Evolutionary conservation across 1,140 invertebrate species (phyloP), one percentile per base, ranked within the genome.

Genomic region (Listronotus oregonensis): DNA sequence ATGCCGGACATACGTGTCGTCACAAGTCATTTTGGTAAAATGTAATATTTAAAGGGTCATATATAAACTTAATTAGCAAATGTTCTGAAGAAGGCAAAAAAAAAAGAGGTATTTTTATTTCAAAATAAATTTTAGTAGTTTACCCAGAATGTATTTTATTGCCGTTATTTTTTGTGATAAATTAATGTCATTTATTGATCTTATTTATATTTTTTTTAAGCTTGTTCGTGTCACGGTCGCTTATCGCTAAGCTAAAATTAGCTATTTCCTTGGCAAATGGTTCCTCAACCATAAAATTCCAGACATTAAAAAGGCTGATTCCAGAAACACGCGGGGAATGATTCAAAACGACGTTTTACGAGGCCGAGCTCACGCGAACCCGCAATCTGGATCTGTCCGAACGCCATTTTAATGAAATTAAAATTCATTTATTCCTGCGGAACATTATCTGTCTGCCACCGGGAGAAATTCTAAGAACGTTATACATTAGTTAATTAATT

Each of bases 351-450:
- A 52, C 58, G 55, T 64, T 44, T 60, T 43, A 44, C 43, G 37
- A 46, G 46, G 15, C 31, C 52, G 64, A 51, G 64, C 67, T 67
- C 73, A 74, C 73, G 73, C 73, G 68, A 74, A 74, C 69, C 60
- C 59, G 73, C 73, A 74, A 74, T 74, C 73, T 74, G 68, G 69
- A 72, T 74, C 67, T 69, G 73, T 74, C 71, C 66, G 73, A 72
- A 71, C 64, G 68, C 69, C 66, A 71, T 71, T 73, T 70, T 74
- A 73, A 74, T 74, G 71, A 74, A 74, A 74, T 74, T 74, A 74
- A 73, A 74, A 74, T 74, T 74, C 73, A 74, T 74, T 74, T 74
- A 74, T 74, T 71, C 73, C 68, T 66, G 69, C 64, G 72, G 67
- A 47, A 71, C 55, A 57, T 73, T 71, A 72, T 73, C 71, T 62